Evolutionary conservation across 2,888 invertebrate species (phyloP).

Genomic region (Hetaerina titia): DNA sequence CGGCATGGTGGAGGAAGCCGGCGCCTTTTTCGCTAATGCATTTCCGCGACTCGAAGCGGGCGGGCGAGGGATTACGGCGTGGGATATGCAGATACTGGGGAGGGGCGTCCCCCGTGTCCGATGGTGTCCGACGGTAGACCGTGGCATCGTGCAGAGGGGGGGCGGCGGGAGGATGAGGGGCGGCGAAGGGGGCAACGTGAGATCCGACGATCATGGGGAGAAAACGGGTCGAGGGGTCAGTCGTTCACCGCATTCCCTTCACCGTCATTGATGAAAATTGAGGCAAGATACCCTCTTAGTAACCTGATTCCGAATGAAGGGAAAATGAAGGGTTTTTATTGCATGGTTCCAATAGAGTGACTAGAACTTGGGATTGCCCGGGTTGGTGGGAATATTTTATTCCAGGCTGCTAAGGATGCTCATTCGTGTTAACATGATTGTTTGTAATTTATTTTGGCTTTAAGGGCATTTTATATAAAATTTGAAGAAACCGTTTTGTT

Average conservation of each 20-base stretch:
- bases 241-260: background rate
- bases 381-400: too few relatives aligned
- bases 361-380: too few relatives aligned
- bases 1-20: background rate
- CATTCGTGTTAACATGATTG: too few relatives aligned
- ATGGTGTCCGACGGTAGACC: too few relatives aligned
- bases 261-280: background rate
- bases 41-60: background rate
- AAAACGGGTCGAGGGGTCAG: slow-evolving; percentile 2
- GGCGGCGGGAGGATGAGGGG: background rate
- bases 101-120: too few relatives aligned
- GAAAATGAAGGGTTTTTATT: background rate
- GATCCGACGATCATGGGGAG: background rate
- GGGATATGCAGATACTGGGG: too few relatives aligned
- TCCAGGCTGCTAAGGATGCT: too few relatives aligned
- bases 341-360: background rate
- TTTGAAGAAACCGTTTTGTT: too few relatives aligned
- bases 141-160: too few relatives aligned
- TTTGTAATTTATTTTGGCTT: too few relatives aligned
- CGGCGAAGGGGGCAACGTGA: background rate
- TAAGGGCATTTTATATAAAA: too few relatives aligned
- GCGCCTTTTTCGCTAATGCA: background rate
- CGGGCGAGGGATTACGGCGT: background rate
- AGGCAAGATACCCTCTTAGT: background rate
- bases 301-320: background rate